Conservation (phyloP, 2,797 vertebrate species). For the Philypnodon macrostomus region DNA sequence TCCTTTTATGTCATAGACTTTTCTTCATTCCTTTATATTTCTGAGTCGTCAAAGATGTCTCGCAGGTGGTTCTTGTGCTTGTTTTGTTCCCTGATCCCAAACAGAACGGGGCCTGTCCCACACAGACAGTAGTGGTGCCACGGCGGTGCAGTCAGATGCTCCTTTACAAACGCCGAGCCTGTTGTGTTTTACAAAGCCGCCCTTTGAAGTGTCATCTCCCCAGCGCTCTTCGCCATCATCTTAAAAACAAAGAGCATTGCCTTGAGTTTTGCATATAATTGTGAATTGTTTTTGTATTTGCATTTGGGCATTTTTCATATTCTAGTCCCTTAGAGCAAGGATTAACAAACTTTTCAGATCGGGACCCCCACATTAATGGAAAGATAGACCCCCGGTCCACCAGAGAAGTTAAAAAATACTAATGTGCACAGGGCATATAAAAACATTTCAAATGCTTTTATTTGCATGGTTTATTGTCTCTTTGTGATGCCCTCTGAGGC, state of each 20-base stretch:
- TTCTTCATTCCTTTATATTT: not conserved
- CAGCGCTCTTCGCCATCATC: constrained; percentile 36
- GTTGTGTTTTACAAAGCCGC: constrained; percentile 61
- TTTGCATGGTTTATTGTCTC: too few relatives aligned
- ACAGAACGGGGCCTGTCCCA: constrained; percentile 23
- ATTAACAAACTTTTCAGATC: not conserved
- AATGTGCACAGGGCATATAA: too few relatives aligned
- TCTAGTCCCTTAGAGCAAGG: constrained; percentile 13
- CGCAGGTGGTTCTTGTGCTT: not conserved
- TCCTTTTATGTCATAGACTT: constrained; percentile 1
- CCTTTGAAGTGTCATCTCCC: constrained; percentile 58
- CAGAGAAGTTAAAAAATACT: too few relatives aligned
- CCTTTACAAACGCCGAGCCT: constrained; percentile 41
- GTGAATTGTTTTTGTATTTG: not conserved
- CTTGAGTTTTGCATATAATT: constrained; percentile 34
- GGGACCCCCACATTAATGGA: too few relatives aligned
- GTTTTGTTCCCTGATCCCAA: constrained; percentile 10
- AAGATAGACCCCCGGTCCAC: too few relatives aligned
- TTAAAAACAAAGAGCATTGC: constrained; percentile 42
- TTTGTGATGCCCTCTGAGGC: too few relatives aligned
- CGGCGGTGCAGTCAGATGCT: constrained; percentile 40
- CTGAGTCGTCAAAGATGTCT: constrained; percentile 8
- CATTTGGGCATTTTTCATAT: constrained; percentile 21
- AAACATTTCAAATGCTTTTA: too few relatives aligned
- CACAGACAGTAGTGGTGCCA: constrained; percentile 33